Base-by-base conservation (phyloP, 1,140 invertebrate genomes). In the Forficula auricularia region DNA sequence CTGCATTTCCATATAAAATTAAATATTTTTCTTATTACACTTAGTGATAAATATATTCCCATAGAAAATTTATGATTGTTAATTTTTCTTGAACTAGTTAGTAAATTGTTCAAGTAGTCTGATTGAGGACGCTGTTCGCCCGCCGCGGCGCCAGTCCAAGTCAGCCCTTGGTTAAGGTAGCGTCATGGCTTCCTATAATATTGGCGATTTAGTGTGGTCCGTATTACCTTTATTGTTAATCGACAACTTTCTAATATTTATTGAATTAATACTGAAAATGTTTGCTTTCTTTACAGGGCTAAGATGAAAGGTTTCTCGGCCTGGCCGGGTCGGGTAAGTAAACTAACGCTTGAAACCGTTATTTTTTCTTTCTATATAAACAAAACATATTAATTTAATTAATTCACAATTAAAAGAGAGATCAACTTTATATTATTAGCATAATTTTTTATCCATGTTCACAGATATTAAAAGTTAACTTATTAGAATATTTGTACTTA, bases 251-350 rank as follows among this genome's bases (percentile, higher is more conserved):
- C 45, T 31, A 42, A 32, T 38, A 40, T 49, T 31, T 35, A 44
- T 46, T 14, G 27, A 51, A 30, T 44, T 33, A 20, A 44, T 36
- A 31, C 36, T 33, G 48, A 22, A 19, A 39, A 19, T 16, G 15
- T 12, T 34, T 18, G 15, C n/a, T 53, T 67, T 62, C 61, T 60
- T 82, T 82, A 57, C 70, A 89, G 86, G 86, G 86, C 86, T 15
- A 89, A 89, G 72, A 90, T 90, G 85, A 90, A 89, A 70, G 83
- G 85, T 55, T 92, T 86, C 66, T 82, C 83, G 45, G 82, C 84
- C 46, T 92, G 87, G 87, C 86, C 87, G 33, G 85, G 81, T 62
- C 81, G 82, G 74, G 85, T 91, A 74, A 79, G 80, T 75, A 53
- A 57, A 45, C 45, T 38, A 43, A 51, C 13, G 22, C 22, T 27